Base-by-base conservation (phyloP, 2,888 invertebrate species). In the Cephus pygmeus region DNA sequence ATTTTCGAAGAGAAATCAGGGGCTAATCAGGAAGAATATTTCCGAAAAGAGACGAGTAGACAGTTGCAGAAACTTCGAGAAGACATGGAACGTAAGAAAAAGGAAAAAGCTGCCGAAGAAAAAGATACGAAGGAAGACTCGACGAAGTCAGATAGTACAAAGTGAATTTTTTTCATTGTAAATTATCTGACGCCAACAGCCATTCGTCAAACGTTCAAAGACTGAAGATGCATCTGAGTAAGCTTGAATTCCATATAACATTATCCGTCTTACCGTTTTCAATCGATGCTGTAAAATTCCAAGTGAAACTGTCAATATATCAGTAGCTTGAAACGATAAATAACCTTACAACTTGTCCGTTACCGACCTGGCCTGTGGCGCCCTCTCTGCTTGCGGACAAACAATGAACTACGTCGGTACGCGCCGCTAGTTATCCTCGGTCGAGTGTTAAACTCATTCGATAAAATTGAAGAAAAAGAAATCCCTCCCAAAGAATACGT, bases 1-100 rank as follows among this genome's bases (percentile, higher is more conserved):
- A 88, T 88, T 73, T 89, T 89, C 69, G 89, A 90, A 56, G 90
- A 90, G 76, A 84, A 81, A 79, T 83, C 85, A 0, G 85, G 87
- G 0, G 90, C 90, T 4, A 87, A 81, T n/a, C 86, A 91, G 73
- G 89, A 89, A 0, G 87, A 88, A 76, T 91, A 90, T 77, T 90
- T 91, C 74, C 86, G 89, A 0, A 87, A 77, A 75, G 86, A 89
- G 76, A 87, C 88, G 0, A 83, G 81, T 0, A 83, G 87, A n/a
- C 90, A 90, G 76, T 81, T 90, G 35, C 69, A 83, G 36, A 83
- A 86, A 69, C 75, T 90, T 1, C 82, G 69, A 73, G 80, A 85
- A 68, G 77, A 69, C 12, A 77, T 34, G 35, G 79, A 81, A 76
- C 40, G 23, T 15, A 12, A 71, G 11, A 12, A 71, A 1, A 31